Evolutionary conservation across 2,797 vertebrate species (phyloP), one percentile per base, ranked within the genome.

Genomic region (Delichon dasypus): DNA sequence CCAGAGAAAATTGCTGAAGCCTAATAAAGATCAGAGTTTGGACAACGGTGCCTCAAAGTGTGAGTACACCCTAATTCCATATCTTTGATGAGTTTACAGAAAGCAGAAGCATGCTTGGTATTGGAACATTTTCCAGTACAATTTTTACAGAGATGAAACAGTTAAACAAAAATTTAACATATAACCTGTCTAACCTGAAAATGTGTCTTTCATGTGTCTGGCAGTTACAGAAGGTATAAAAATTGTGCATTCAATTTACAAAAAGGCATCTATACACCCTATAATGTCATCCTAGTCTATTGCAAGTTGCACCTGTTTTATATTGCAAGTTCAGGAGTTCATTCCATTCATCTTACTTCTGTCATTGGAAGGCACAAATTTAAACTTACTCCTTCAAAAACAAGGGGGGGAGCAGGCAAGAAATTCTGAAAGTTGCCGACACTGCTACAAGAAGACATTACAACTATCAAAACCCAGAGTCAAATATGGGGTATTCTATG

Each of bases 161-260:
- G 16, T 18, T 19, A 42, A 40, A 6, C 50, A n/a, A 70, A 70
- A 66, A 51, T 19, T 48, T 36, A 47, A 9, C 6, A 54, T 42
- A 51, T 38, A 30, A 30, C 29, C 7, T 70, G 26, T 18, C 15
- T 18, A 71, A 38, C 8, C 51, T 76, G 47, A 55, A 45, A 57
- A 66, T 71, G 30, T 9, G 2, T 16, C 36, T 36, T 65, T 76
- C 18, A n/a, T 10, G 5, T 7, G 3, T 5, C 5, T n/a, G 16
- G n/a, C n/a, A 45, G 9, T 51, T 51, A 71, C 0, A 2, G 27
- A 70, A 54, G 7, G 16, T 18, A 74, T 0, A 67, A 23, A 61
- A 89, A 61, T 1, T 16, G 5, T 8, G 7, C 6, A 4, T 84
- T 58, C 17, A n/a, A 5, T 29, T 51, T 45, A 40, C 15, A 68